Base-by-base conservation (phyloP, 2,113 vertebrate species). In the Mionectes macconnelli region DNA sequence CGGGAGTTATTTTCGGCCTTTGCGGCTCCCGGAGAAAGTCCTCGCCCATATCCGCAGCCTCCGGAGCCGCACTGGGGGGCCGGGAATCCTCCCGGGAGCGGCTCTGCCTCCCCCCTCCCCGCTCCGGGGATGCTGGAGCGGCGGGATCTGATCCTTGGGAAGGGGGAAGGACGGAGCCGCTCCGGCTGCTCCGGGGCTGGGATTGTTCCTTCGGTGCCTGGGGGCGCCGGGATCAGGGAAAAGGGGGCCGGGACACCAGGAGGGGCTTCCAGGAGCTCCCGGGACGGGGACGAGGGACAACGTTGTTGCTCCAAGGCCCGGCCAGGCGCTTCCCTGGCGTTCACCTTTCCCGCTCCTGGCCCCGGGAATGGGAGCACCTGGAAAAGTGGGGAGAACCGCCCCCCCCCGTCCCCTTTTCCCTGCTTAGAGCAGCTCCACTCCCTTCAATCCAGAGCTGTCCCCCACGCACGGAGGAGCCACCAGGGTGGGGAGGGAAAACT, bases 11-110 rank as follows among this genome's bases (percentile, higher is more conserved):
- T 97, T 97, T 94, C 79, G 77, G 88, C 85, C 81, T 89, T 50
- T 13, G 30, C 8, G 12, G 89, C 81, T 83, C 92, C 92, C 70
- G 20, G 90, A 72, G 84, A 93, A 76, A 86, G 94, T 67, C 94
- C 89, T 87, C 95, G 90, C 96, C 97, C 96, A 96, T n/a, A n/a
- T 97, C 96, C 96, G 92, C 75, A 72, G 79, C 82, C 60, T 59
- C 89, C 6, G 35, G 50, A 15, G 72, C 19, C 25, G 9, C 22
- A n/a, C n/a, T n/a, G 57, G 75, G 92, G 74, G 50, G 39, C 23
- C 57, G 12, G 9, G 49, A 33, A 18, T 31, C n/a, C 35, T 24
- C 8, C 1, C 1, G 12, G 75, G 44, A 77, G 20, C 21, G n/a
- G n/a, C 20, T 23, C 7, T 1, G 5, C 6, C 27, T 24, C 6